Percentiles rank a stretch among this genome's conserved stretches.
These are phyloP conservation scores for Capitella teleta DNA, from an alignment of 1,140 invertebrate genomes.

Conservation along the genomic window DNA sequence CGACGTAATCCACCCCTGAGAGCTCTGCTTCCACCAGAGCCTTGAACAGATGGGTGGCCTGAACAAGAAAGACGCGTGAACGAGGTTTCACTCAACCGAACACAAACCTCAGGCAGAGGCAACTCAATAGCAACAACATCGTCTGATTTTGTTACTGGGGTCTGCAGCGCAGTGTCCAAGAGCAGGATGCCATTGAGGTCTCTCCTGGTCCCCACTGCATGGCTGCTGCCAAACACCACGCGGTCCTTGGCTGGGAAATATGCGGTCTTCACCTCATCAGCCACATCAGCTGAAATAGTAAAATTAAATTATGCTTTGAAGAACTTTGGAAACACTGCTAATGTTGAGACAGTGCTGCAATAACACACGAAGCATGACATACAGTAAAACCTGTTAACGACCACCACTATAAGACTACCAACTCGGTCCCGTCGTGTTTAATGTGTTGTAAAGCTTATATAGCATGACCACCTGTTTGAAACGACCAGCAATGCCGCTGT, in stretches of 20 bases:
- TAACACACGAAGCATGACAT: background rate
- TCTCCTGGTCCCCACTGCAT: slow-evolving; percentile 65
- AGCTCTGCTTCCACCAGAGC: slow-evolving; percentile 60
- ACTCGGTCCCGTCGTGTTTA: background rate
- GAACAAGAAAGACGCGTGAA: slow-evolving; percentile 24
- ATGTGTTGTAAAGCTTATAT: slow-evolving; percentile 1
- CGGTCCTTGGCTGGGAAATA: slow-evolving; percentile 69
- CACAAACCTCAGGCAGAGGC: slow-evolving; percentile 64
- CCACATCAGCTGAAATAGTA: slow-evolving; percentile 43
- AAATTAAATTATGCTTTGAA: slow-evolving; percentile 5
- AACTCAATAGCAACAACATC: slow-evolving; percentile 72
- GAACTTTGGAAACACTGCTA: slow-evolving; percentile 11
- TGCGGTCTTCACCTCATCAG: slow-evolving; percentile 51
- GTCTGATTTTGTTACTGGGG: slow-evolving; percentile 55
- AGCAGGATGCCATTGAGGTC: slow-evolving; percentile 82
- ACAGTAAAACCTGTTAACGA: background rate
- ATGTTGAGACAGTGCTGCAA: background rate
- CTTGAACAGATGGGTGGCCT: slow-evolving; percentile 69
- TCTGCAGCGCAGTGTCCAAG: slow-evolving; percentile 74
- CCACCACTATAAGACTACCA: background rate
- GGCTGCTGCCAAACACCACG: slow-evolving; percentile 68
- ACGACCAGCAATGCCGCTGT: too few species aligned
- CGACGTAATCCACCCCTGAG: slow-evolving; percentile 59
- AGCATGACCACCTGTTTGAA: background rate
- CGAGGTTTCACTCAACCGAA: too few species aligned